Base-by-base conservation (phyloP, 2,888 invertebrate species). In the Euplexia lucipara region DNA sequence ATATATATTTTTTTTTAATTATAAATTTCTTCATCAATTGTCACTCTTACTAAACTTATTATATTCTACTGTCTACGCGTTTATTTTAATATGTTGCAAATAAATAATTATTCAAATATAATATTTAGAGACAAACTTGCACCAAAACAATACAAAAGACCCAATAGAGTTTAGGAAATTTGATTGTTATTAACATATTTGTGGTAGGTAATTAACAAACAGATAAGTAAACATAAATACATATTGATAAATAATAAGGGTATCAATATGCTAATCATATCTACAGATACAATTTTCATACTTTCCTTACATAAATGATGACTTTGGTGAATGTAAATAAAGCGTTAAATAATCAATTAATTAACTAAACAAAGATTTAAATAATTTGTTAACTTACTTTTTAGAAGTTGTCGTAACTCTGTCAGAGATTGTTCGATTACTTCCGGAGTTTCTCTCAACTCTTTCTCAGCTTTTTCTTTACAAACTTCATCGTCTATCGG, bases 391-490 rank as follows among this genome's bases (percentile, higher is more conserved):
- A 22, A 82, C 82, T 79, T 83, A 94, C 97, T 96, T 95, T 96
- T 95, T 34, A 98, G 90, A 56, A 96, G 89, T 67, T 91, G 88
- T 68, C 93, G 94, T 3, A 96, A 87, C 75, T 96, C 96, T 45
- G 88, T 89, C 22, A 97, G 87, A 18, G 96, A 96, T 68, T 96
- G 89, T 66, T 96, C 95, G 6, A 96, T 95, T 20, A 95, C 91
- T 86, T 97, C 97, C 0, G 97, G 97, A 0, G 96, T 96, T 89
- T 98, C 98, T 66, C 97, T 93, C 16, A 98, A 90, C 85, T 98
- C 98, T 16, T 89, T 94, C 79, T 93, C 93, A 0, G 98, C 97
- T 79, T 96, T 97, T 84, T 97, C 96, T 52, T 91, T 82, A 18
- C 95, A 96, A 80, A 92, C 92, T 34, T 96, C 96, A 45, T 96